Percentiles rank a stretch among this genome's conserved stretches.
These are phyloP conservation scores for Pseudachorutes palmiensis DNA, from an alignment of 1,140 invertebrate genomes.

Conservation along the genomic window DNA sequence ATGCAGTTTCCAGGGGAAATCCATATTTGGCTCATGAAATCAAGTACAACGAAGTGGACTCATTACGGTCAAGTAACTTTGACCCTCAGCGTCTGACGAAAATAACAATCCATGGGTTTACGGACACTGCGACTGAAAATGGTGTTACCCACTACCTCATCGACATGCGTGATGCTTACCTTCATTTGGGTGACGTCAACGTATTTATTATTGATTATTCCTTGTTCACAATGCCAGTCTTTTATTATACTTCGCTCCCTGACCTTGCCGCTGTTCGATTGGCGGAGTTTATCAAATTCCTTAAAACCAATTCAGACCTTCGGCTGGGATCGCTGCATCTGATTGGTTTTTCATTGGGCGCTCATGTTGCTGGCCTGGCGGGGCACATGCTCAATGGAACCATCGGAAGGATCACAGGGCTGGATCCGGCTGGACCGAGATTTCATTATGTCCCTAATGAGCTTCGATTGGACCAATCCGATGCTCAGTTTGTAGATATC, in stretches of 20 bases:
- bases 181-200: slow-evolving; percentile 23
- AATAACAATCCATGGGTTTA: slow-evolving; percentile 33
- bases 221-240: slow-evolving; percentile 6
- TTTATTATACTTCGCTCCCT: slow-evolving; percentile 27
- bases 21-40: slow-evolving; percentile 34
- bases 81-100: slow-evolving; percentile 26
- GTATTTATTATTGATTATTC: slow-evolving; percentile 22
- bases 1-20: slow-evolving; percentile 27
- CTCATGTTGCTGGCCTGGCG: slow-evolving; percentile 28
- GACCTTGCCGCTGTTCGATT: slow-evolving; percentile 27
- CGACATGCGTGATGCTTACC: slow-evolving; percentile 19
- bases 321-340: slow-evolving; percentile 26
- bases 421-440: slow-evolving; percentile 24
- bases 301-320: slow-evolving; percentile 12
- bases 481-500: slow-evolving; percentile 27
- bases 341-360: slow-evolving; percentile 32
- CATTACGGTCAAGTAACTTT: slow-evolving; percentile 31
- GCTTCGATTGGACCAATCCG: slow-evolving; percentile 17
- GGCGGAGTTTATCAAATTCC: slow-evolving; percentile 27
- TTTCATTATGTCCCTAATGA: slow-evolving; percentile 18
- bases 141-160: slow-evolving; percentile 14
- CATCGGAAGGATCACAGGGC: slow-evolving; percentile 33
- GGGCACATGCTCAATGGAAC: slow-evolving; percentile 24
- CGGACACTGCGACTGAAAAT: slow-evolving; percentile 26
- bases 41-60: slow-evolving; percentile 22